Base-by-base conservation (phyloP, 2,797 vertebrate genomes). In the Rhynchotus rufescens region DNA sequence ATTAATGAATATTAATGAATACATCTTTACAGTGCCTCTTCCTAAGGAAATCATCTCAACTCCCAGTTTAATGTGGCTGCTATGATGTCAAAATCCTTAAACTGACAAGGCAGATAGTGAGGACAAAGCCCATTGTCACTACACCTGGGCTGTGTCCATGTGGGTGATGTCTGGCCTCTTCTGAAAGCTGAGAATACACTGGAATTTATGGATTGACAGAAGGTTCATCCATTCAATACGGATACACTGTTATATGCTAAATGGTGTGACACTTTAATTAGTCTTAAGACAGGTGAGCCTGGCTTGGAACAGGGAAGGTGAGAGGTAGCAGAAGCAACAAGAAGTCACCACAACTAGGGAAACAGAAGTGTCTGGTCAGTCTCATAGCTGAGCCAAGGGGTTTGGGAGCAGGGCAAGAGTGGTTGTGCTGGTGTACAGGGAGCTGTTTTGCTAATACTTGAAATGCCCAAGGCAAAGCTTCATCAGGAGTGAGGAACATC, bases 1-100 rank as follows among this genome's bases (percentile, higher is more conserved):
- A 78, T 85, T 92, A 86, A 79, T 79, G 80, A 90, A 92, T 93
- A 79, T 64, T 89, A 90, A 94, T 87, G 69, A 95, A 79, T 66
- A 36, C 8, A 83, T 51, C 32, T 78, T 79, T 28, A 75, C 60
- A 44, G 51, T 8, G 23, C 16, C 47, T 87, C 57, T 76, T 23
- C 38, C 28, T 68, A 49, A 75, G 73, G 65, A 80, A 25, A 28
- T 6, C 10, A 34, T 59, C 40, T 82, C 19, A 20, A 6, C 64
- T 77, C 75, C 14, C n/a, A 77, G 9, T 72, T 88, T 65, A 40
- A 15, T 47, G 15, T 25, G 15, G 28, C 22, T 61, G 72, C 17
- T 77, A 52, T 54, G 49, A 57, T 78, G 47, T 32, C 45, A 78
- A 78, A 84, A 62, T 16, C 42, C 72, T 91, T 72, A 16, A 60